Evolutionary conservation across 1,140 invertebrate genomes (phyloP).

Genomic region (Calliopsis andreniformis): DNA sequence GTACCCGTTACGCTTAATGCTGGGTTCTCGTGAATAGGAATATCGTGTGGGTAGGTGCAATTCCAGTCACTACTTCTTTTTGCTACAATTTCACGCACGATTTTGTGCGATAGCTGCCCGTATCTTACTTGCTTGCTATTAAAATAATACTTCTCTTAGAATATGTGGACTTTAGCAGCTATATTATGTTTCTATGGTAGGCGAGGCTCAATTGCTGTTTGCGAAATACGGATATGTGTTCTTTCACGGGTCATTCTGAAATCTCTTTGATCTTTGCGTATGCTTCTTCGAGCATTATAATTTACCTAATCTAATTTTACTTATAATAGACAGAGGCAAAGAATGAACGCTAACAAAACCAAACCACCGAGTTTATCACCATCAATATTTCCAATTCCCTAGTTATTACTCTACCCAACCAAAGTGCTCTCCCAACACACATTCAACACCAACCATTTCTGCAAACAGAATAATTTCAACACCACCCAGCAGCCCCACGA

Average conservation of each 20-base stretch:
- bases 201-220: conserved; percentile 6
- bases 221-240: conserved; percentile 15
- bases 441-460: too few relatives aligned
- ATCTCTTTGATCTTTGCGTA: neutral
- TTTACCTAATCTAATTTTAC: conserved; percentile 22
- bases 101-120: neutral
- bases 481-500: too few relatives aligned
- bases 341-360: too few relatives aligned
- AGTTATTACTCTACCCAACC: too few relatives aligned
- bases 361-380: too few relatives aligned
- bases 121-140: conserved; percentile 14
- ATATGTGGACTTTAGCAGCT: neutral
- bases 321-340: too few relatives aligned
- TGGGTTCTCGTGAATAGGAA: conserved; percentile 5
- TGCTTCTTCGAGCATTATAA: neutral
- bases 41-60: neutral
- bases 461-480: too few relatives aligned
- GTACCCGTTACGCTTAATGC: conserved; percentile 12
- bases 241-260: neutral
- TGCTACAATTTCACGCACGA: neutral
- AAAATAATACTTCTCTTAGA: conserved; percentile 3
- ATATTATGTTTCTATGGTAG: neutral
- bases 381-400: too few relatives aligned
- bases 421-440: too few relatives aligned
- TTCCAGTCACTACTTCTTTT: neutral